These are phyloP conservation scores for Idaea aversata DNA, from an alignment of 2,888 invertebrate genomes.

Conservation along the genomic window DNA sequence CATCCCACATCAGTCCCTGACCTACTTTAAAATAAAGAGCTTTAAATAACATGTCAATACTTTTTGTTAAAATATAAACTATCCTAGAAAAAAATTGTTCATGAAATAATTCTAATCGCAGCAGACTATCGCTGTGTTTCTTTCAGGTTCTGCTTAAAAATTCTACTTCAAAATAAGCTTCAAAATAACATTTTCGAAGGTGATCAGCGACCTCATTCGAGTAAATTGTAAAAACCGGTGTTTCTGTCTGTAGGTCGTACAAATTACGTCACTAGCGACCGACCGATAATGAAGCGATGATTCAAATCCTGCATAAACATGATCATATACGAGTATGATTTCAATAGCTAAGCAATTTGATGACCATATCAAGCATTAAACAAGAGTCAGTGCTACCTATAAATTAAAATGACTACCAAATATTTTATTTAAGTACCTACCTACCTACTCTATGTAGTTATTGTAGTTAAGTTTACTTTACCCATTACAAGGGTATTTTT, in stretches of 20 bases:
- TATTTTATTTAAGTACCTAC: no score
- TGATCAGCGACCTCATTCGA: conserved; percentile 26
- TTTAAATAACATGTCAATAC: neutral
- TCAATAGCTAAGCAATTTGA: conserved; percentile 43
- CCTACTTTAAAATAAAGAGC: conserved; percentile 14
- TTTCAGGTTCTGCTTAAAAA: neutral
- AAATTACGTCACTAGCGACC: conserved; percentile 61
- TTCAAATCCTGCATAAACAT: conserved; percentile 42
- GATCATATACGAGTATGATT: conserved; percentile 15
- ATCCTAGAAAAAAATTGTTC: neutral
- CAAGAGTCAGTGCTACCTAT: conserved; percentile 5
- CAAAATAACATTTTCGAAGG: conserved; percentile 6
- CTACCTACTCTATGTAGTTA: no score
- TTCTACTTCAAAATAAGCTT: neutral
- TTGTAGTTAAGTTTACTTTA: no score
- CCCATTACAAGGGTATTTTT: no score
- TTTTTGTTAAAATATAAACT: neutral
- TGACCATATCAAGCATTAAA: conserved; percentile 16
- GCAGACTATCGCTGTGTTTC: neutral
- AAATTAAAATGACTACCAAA: no score
- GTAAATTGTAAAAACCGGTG: conserved; percentile 46
- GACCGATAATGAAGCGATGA: conserved; percentile 45
- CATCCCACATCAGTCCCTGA: conserved; percentile 8
- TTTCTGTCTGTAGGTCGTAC: conserved; percentile 52
- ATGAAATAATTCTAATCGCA: neutral